phyloP scores from a whole-genome alignment of 2,888 invertebrate species.

The Phengaris alcon region DNA sequence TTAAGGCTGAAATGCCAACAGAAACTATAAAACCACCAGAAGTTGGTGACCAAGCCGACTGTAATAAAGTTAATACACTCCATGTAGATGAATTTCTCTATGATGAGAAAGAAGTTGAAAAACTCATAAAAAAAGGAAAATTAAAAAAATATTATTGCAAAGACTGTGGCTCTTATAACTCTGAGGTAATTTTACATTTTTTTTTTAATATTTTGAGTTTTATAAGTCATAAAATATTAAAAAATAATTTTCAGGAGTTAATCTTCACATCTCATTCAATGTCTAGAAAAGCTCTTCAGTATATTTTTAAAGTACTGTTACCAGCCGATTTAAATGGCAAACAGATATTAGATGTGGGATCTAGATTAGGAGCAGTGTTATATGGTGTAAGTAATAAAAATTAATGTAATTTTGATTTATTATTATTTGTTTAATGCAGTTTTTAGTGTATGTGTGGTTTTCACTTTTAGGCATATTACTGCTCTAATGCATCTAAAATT shows the following conservation, averaged over 20 bases:
- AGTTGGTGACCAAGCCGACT: constrained; percentile 74
- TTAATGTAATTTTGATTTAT: neutral
- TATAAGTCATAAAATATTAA: no score
- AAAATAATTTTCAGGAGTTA: constrained; percentile 56
- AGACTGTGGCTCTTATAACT: constrained; percentile 62
- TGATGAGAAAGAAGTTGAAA: constrained; percentile 81
- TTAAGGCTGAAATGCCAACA: constrained; percentile 61
- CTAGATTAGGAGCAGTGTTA: constrained; percentile 83
- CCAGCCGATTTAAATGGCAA: constrained; percentile 79
- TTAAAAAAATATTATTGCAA: constrained; percentile 59
- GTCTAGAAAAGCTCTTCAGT: constrained; percentile 78
- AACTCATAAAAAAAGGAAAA: constrained; percentile 57
- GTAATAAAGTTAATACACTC: constrained; percentile 71
- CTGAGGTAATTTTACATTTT: constrained; percentile 46
- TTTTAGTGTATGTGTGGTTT: neutral
- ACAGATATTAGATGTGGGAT: constrained; percentile 83
- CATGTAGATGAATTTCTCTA: constrained; percentile 86
- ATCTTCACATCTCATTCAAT: constrained; percentile 84
- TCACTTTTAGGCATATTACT: constrained; percentile 79
- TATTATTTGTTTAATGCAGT: neutral
- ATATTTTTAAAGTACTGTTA: constrained; percentile 81
- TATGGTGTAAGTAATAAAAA: constrained; percentile 78
- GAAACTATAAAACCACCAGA: constrained; percentile 64
- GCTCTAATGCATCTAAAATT: constrained; percentile 77
- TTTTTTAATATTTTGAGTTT: neutral